Percentiles rank a stretch among this genome's conserved stretches.
Conservation (phyloP, 2,888 invertebrate species). For the Trichogramma evanescens region DNA sequence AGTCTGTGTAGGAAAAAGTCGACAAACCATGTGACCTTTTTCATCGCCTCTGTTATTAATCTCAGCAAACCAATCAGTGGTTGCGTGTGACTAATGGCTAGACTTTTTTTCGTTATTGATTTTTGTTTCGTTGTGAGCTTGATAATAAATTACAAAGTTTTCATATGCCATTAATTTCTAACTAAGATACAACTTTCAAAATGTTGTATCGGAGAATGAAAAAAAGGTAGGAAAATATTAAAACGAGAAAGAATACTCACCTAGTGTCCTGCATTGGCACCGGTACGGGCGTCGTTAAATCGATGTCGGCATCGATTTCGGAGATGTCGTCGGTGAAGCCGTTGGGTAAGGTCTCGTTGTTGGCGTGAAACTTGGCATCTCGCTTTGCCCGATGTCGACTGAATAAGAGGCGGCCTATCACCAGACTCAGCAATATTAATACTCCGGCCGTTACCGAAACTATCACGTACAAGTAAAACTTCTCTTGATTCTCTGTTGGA, state of each 20-base stretch:
- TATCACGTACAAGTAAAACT: conserved; percentile 77
- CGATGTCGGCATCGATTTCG: conserved; percentile 75
- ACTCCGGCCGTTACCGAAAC: conserved; percentile 68
- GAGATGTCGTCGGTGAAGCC: conserved; percentile 83
- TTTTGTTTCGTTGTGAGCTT: no score
- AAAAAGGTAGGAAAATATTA: neutral
- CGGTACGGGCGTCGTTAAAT: conserved; percentile 64
- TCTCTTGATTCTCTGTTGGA: conserved; percentile 65
- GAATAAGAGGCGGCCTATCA: conserved; percentile 64
- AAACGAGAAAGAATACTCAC: conserved; percentile 23
- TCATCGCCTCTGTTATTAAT: no score
- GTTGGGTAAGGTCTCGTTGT: conserved; percentile 70
- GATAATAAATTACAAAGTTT: neutral
- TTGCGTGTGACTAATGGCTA: no score
- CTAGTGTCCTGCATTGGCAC: conserved; percentile 49
- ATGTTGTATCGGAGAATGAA: neutral
- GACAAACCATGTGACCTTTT: no score
- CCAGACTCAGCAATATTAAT: conserved; percentile 64
- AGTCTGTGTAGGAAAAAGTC: no score
- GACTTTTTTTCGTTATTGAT: no score
- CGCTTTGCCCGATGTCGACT: conserved; percentile 59
- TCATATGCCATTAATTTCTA: neutral
- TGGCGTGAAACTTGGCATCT: conserved; percentile 62
- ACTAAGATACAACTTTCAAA: no score
- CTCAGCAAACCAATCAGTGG: no score